Conservation (phyloP, 2,888 invertebrate genomes). For the Bombyx huttoni region DNA sequence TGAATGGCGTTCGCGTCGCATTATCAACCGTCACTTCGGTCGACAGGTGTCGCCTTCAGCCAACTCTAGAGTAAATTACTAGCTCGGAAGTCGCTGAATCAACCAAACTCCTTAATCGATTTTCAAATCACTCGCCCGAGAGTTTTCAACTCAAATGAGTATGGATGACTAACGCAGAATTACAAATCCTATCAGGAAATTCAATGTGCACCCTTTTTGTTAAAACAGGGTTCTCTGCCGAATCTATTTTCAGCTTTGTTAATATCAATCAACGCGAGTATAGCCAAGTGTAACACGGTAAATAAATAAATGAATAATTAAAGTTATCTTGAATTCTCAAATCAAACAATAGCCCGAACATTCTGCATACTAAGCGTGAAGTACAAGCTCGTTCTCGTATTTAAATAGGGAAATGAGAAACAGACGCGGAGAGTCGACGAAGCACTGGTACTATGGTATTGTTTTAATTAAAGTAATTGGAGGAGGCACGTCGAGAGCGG, state of each 20-base stretch:
- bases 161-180: slow-evolving; percentile 28
- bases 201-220: not conserved
- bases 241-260: not conserved
- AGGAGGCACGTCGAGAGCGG: slow-evolving; percentile 65
- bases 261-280: not conserved
- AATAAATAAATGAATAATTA: not conserved
- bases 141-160: slow-evolving; percentile 33
- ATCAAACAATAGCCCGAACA: slow-evolving; percentile 34
- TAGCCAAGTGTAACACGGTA: not conserved
- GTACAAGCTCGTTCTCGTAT: slow-evolving; percentile 67
- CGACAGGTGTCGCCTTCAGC: slow-evolving; percentile 72
- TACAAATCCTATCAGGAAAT: slow-evolving; percentile 6
- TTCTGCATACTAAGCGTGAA: slow-evolving; percentile 60
- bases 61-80: slow-evolving; percentile 70
- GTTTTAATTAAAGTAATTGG: slow-evolving; percentile 74
- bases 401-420: slow-evolving; percentile 72
- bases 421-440: slow-evolving; percentile 66
- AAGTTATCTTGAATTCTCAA: not conserved
- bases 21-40: slow-evolving; percentile 66
- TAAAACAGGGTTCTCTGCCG: not conserved
- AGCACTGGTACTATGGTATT: slow-evolving; percentile 65
- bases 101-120: slow-evolving; percentile 62
- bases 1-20: slow-evolving; percentile 62
- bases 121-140: slow-evolving; percentile 47
- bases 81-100: slow-evolving; percentile 66